These are phyloP conservation scores for Lipotes vexillifer DNA, from an alignment of 2,113 vertebrate species.

Conservation along the genomic window DNA sequence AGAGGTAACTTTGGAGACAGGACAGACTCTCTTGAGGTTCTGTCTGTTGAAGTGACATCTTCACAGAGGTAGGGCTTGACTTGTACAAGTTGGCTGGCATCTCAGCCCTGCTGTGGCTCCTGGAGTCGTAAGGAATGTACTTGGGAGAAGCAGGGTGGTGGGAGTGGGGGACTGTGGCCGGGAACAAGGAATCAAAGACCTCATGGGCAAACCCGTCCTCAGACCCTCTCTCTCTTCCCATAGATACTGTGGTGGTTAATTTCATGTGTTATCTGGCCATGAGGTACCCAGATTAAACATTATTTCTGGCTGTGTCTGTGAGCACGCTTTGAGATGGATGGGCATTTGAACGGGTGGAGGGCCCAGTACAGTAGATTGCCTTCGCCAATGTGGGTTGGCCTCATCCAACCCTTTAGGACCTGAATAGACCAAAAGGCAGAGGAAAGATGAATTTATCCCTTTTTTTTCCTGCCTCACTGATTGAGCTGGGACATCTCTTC, in stretches of 20 bases:
- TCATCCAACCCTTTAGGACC: not conserved
- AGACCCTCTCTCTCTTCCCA: not conserved
- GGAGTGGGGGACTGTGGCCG: not conserved
- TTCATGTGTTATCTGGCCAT: not conserved
- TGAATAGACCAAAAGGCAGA: not conserved
- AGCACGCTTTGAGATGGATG: not conserved
- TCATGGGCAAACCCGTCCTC: rapidly evolving
- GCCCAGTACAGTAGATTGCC: not conserved
- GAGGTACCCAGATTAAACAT: not conserved
- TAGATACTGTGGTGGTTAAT: not conserved
- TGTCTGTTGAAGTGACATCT: not conserved
- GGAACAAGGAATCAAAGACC: not conserved
- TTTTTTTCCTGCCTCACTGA: not conserved
- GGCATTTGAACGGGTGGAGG: not conserved
- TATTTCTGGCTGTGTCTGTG: not conserved
- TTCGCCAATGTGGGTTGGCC: not conserved
- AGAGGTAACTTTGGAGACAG: not conserved
- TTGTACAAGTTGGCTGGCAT: not conserved
- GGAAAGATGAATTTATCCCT: not conserved
- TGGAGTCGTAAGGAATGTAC: not conserved
- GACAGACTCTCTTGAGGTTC: not conserved
- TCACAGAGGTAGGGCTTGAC: not conserved
- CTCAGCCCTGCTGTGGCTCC: not conserved
- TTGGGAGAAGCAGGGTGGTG: not conserved
- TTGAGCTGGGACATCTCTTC: not conserved